Evolutionary conservation across 2,888 invertebrate genomes (phyloP), one percentile per base, ranked within the genome.

Genomic region (Thera obeliscata): DNA sequence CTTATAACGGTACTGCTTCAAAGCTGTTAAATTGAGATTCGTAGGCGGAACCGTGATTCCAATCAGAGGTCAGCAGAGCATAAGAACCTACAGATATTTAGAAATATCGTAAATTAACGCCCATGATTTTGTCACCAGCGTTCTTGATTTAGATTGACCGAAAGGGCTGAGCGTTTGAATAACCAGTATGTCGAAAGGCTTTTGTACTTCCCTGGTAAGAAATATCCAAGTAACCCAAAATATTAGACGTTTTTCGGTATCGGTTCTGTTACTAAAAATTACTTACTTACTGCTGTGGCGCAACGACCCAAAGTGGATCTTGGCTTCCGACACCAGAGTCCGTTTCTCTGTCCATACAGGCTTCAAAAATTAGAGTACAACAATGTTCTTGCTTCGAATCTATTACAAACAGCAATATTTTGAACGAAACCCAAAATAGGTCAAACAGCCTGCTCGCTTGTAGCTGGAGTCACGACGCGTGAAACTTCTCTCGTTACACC

Each of bases 401-500:
- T 22, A 41, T 7, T 3, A 7, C 50, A 22, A 7, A 41, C 50
- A 22, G 33, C 41, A 54, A 35, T 57, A 46, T 48, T 62, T 67
- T 56, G 35, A 63, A 54, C 60, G 12, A 52, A 57, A 33, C 36
- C 54, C 55, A 63, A 61, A 67, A 71, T 68, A 71, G 66, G 65
- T 65, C 67, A 67, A 62, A 72, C 57, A 68, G 66, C 59, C 59
- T 63, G 63, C 66, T 56, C 50, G 61, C 56, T 55, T 56, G 62
- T 69, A 65, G 68, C 61, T 65, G 48, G 60, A 66, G 52, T 72
- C 64, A 62, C 71, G 61, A 72, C 66, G 79, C 79, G 76, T 79
- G 77, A 80, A 81, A 74, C 74, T 70, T 73, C 69, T 71, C 76
- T 73, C 57, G 74, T 77, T 74, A 76, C 82, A 80, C 76, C 85